Evolutionary conservation across 2,113 vertebrate species (phyloP).

Genomic region (Sapajus apella): DNA sequence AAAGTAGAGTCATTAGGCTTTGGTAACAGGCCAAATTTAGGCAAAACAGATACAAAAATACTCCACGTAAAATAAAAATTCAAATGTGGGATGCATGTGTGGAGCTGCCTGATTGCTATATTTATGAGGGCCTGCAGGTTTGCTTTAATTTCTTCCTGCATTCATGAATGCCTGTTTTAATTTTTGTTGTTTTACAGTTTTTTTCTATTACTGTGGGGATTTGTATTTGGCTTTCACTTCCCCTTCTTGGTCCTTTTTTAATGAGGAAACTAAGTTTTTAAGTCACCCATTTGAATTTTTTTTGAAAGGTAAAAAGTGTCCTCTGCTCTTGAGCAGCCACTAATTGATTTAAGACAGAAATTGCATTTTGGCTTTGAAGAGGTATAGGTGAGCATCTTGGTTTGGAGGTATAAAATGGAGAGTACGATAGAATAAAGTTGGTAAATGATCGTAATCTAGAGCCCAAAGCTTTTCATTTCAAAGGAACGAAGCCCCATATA

Average conservation of each 20-base stretch:
- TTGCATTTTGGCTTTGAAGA: background rate
- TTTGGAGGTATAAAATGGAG: background rate
- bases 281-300: background rate
- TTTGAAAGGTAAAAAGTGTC: background rate
- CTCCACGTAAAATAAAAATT: constrained; percentile 74
- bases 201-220: constrained; percentile 30
- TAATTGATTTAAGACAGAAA: background rate
- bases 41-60: constrained; percentile 75
- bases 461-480: background rate
- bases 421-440: background rate
- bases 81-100: constrained; percentile 65
- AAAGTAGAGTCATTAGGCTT: constrained; percentile 75
- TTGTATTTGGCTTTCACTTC: constrained; percentile 55
- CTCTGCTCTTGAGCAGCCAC: background rate
- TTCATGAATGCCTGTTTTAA: constrained; percentile 59
- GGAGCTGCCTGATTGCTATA: constrained; percentile 72
- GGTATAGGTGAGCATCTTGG: background rate
- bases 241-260: constrained; percentile 50
- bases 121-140: constrained; percentile 73
- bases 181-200: constrained; percentile 23
- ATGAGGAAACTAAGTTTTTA: constrained; percentile 47
- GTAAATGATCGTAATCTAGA: background rate
- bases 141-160: constrained; percentile 75
- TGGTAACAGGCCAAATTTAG: constrained; percentile 79
- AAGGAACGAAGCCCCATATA: background rate